Evolutionary conservation across 2,888 invertebrate genomes (phyloP), one percentile per base, ranked within the genome.

Genomic region (Zaprionus bogoriensis): DNA sequence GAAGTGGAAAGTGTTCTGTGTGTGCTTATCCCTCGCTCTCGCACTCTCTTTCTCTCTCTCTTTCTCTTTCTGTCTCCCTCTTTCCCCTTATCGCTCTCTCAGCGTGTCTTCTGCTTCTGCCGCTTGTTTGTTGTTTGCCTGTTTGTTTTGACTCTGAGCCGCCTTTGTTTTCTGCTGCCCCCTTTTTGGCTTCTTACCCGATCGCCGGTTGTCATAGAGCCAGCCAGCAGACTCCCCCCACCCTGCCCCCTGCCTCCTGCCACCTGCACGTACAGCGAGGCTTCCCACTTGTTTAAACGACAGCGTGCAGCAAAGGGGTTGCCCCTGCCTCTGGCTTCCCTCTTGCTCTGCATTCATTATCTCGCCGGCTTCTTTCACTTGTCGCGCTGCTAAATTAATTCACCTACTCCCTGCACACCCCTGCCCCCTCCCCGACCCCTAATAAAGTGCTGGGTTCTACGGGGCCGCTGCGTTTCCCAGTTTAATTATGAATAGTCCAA

Each of bases 401-500:
- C 74, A 38, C 20, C 50, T 28, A 42, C 59, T 46, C 30, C 14
- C 47, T 44, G 41, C n/a, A 12, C 42, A 41, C 5, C 1, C 6
- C 39, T 39, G n/a, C 12, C 50, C 53, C 9, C 23, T 47, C n/a
- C 14, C 6, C n/a, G n/a, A n/a, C n/a, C n/a, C n/a, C n/a, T n/a
- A n/a, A n/a, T n/a, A n/a, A n/a, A n/a, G n/a, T n/a, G 27, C 23
- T 27, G 32, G 25, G 48, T 57, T 52, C 53, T 38, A n/a, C n/a
- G n/a, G n/a, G n/a, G n/a, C n/a, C n/a, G n/a, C n/a, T n/a, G n/a
- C 19, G 36, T 58, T 68, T 75, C 44, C 55, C 52, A 63, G 76
- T 76, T 81, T 78, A 83, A 81, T 81, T 83, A 83, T 70, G 78
- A 82, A 64, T 50, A 41, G 38, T 32, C 14, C 30, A 52, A 28